Conservation (phyloP, 2,888 invertebrate species). For the Chrysotoxum bicinctum region DNA sequence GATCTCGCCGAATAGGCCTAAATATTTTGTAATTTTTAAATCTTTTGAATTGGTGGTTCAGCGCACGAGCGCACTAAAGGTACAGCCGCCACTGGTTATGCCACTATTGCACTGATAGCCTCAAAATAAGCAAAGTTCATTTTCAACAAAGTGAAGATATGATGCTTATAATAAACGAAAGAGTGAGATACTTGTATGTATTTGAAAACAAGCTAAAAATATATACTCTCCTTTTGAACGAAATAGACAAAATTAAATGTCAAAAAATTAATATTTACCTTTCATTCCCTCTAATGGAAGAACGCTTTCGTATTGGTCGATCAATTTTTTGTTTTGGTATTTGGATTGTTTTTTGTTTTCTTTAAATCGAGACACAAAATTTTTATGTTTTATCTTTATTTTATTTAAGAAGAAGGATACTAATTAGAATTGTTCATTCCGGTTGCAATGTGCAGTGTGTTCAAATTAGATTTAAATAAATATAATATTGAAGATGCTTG, state of each 20-base stretch:
- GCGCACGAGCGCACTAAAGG: no score
- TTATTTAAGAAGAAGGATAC: neutral
- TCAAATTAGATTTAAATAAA: constrained; percentile 61
- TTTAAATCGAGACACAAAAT: neutral
- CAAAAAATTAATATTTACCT: neutral
- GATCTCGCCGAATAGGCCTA: no score
- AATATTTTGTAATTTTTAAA: no score
- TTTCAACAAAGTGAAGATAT: no score
- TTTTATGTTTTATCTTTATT: neutral
- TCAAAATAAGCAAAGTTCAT: no score
- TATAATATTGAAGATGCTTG: constrained; percentile 64
- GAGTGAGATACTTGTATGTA: no score
- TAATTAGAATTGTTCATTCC: neutral
- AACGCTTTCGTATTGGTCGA: neutral
- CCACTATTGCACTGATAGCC: no score
- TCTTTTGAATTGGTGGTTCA: no score
- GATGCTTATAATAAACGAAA: no score
- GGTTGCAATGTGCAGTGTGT: constrained; percentile 64
- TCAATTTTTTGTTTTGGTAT: constrained; percentile 2
- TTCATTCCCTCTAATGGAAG: neutral
- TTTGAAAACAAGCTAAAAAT: no score
- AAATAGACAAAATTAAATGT: neutral
- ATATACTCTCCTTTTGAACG: neutral
- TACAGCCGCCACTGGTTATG: no score
- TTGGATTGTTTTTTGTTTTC: constrained; percentile 17